phyloP scores from a whole-genome alignment of 92 coral and sea anemone species.

The Anthopleura xanthogrammica region DNA sequence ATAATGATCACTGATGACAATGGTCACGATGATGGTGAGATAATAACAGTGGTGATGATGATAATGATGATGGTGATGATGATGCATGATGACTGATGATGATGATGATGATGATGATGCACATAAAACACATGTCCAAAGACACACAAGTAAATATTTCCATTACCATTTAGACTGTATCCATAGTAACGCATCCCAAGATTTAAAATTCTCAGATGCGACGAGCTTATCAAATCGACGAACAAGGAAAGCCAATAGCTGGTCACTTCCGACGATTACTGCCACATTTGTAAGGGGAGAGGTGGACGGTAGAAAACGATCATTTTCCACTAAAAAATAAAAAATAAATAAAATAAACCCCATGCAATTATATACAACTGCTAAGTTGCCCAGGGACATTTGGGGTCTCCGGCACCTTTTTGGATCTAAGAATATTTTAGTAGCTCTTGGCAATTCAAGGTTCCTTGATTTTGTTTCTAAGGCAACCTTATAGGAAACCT shows the following conservation, averaged over 20 bases:
- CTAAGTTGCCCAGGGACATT: no score
- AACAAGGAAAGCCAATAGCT: slow-evolving; percentile 69
- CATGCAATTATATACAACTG: no score
- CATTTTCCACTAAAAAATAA: slow-evolving; percentile 52
- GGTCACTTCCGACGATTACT: slow-evolving; percentile 75
- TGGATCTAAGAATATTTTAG: no score
- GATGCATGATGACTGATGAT: not conserved
- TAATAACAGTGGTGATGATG: not conserved
- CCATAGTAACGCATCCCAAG: slow-evolving; percentile 96
- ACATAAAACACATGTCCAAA: not conserved
- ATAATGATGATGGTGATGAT: not conserved
- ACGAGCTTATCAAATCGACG: slow-evolving; percentile 87
- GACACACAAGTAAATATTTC: not conserved
- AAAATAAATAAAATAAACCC: not conserved
- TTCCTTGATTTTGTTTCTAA: no score
- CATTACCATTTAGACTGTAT: slow-evolving; percentile 80
- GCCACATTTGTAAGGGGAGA: slow-evolving; percentile 82
- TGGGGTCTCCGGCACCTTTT: no score
- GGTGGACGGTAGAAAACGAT: slow-evolving; percentile 67
- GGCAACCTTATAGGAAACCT: no score
- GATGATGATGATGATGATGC: not conserved
- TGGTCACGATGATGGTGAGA: not conserved
- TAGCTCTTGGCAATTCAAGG: no score
- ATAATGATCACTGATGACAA: not conserved
- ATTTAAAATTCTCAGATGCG: slow-evolving; percentile 74